Evolutionary conservation across 2,888 invertebrate species (phyloP).

Genomic region (Schrankia costaestrigalis): DNA sequence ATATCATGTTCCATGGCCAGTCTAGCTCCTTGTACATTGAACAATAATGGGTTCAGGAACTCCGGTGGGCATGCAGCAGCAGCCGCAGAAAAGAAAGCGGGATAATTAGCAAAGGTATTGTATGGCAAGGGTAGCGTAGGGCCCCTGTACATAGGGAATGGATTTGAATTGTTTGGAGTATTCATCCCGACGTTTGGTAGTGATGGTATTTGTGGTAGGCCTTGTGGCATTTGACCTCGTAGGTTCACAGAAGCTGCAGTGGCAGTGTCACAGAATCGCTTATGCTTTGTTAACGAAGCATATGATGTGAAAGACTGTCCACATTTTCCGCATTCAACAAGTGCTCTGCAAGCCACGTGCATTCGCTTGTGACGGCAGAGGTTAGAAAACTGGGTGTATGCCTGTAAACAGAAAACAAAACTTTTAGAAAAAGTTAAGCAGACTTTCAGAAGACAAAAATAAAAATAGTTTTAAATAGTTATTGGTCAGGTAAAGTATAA

Average conservation of each 20-base stretch:
- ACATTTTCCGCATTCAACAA: constrained; percentile 97
- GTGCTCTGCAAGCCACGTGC: constrained; percentile 97
- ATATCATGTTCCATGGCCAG: constrained; percentile 76
- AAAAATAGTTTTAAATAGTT: not conserved
- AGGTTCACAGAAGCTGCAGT: constrained; percentile 71
- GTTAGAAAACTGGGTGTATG: constrained; percentile 99
- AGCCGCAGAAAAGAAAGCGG: constrained; percentile 74
- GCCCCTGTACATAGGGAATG: constrained; percentile 87
- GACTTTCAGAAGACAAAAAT: not conserved
- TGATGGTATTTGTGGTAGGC: constrained; percentile 62
- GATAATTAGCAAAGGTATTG: constrained; percentile 83
- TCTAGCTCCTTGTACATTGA: constrained; percentile 80
- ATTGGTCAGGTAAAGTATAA: not conserved
- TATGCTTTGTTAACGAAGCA: constrained; percentile 96
- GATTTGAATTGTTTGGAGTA: constrained; percentile 74
- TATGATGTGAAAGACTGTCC: constrained; percentile 95
- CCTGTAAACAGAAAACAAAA: constrained; percentile 78
- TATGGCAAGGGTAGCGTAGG: constrained; percentile 83
- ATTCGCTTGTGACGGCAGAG: constrained; percentile 99
- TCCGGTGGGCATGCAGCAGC: constrained; percentile 81
- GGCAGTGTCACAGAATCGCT: constrained; percentile 96
- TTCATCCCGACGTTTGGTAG: constrained; percentile 70
- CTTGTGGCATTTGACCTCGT: constrained; percentile 67
- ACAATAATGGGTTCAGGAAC: constrained; percentile 83
- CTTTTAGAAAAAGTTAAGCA: not conserved